phyloP scores from a whole-genome alignment of 1,140 invertebrate genomes.

The Drosophila paulistorum region DNA sequence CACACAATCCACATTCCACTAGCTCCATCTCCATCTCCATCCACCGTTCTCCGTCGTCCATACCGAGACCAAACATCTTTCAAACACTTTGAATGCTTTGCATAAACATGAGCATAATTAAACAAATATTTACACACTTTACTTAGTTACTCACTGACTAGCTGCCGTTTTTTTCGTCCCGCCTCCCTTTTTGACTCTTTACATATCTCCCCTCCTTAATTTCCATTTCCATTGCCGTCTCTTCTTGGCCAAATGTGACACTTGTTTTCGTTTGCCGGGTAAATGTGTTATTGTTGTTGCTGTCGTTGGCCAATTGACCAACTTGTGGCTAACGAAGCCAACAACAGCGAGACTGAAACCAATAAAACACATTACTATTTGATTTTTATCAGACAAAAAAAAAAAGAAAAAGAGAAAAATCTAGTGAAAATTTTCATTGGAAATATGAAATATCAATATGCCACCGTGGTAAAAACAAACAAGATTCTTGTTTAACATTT shows the following conservation, averaged over 20 bases:
- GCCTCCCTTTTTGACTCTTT: background rate
- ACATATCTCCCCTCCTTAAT: background rate
- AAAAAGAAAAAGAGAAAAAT: background rate
- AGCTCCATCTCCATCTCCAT: slow-evolving; percentile 1
- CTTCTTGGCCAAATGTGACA: slow-evolving; percentile 37
- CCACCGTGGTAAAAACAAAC: slow-evolving; percentile 72
- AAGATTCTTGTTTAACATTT: slow-evolving; percentile 52
- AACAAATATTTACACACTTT: slow-evolving; percentile 78
- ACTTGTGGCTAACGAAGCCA: slow-evolving; percentile 54
- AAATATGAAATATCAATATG: slow-evolving; percentile 68
- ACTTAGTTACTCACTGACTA: slow-evolving; percentile 58
- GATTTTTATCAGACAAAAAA: slow-evolving; percentile 1
- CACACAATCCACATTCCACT: slow-evolving; percentile 61
- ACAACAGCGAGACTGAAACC: slow-evolving; percentile 3
- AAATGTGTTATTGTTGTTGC: slow-evolving; percentile 35
- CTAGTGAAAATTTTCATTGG: slow-evolving; percentile 38
- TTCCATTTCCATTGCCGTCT: background rate
- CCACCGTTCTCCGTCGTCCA: background rate
- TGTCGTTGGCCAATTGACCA: slow-evolving; percentile 54
- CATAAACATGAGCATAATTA: slow-evolving; percentile 79
- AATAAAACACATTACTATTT: slow-evolving; percentile 10
- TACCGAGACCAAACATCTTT: slow-evolving; percentile 23
- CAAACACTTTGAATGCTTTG: slow-evolving; percentile 54
- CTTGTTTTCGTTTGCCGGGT: slow-evolving; percentile 54
- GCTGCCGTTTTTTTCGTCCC: slow-evolving; percentile 22